These are phyloP conservation scores for Lutjanus argentimaculatus DNA, from an alignment of 2,797 vertebrate genomes.

Conservation along the genomic window DNA sequence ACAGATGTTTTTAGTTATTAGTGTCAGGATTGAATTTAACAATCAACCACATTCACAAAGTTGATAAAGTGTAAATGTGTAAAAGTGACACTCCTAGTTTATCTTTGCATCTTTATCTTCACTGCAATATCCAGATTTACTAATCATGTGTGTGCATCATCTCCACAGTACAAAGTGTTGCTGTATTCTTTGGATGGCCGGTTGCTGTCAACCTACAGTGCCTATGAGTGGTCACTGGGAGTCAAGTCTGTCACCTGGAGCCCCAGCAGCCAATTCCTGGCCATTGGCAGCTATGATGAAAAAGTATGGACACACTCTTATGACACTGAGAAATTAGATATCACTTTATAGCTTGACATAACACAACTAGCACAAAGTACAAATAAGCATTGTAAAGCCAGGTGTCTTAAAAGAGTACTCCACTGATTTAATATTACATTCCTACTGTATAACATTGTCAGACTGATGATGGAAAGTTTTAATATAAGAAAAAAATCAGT, in stretches of 20 bases:
- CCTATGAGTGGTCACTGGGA: slow-evolving; percentile 96
- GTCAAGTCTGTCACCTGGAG: slow-evolving; percentile 94
- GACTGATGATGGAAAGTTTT: not conserved
- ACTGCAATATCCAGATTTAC: not conserved
- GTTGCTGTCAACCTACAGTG: slow-evolving; percentile 88
- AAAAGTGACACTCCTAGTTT: too few relatives aligned
- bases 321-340: not conserved
- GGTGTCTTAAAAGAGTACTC: not conserved
- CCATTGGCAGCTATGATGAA: slow-evolving; percentile 96
- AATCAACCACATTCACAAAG: not conserved
- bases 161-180: slow-evolving; percentile 92
- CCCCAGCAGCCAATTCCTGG: slow-evolving; percentile 97
- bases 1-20: not conserved
- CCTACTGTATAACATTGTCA: not conserved
- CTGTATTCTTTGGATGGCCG: slow-evolving; percentile 97
- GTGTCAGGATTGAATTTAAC: not conserved
- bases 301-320: slow-evolving; percentile 86
- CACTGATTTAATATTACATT: not conserved
- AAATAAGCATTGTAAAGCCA: not conserved
- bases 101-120: not conserved
- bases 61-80: too few relatives aligned
- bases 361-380: not conserved
- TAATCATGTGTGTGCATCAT: slow-evolving; percentile 14
- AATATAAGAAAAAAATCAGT: not conserved
- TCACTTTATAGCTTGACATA: not conserved